Evolutionary conservation across 2,797 vertebrate species (phyloP).

Genomic region (Nyctibius grandis): DNA sequence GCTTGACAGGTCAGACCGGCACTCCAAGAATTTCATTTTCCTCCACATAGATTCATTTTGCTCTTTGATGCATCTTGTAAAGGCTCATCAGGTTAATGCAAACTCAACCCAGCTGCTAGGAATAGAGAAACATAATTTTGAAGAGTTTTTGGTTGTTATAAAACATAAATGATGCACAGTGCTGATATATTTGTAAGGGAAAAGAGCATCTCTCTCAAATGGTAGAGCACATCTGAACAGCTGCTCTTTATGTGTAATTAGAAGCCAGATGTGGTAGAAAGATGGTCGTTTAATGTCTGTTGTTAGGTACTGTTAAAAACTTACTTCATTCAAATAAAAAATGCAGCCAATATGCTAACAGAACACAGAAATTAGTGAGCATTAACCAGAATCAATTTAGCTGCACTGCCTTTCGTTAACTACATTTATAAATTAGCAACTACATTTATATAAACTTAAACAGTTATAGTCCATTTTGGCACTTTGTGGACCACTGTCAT

Average conservation of each 20-base stretch:
- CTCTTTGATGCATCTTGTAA: background rate
- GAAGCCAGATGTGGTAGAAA: slow-evolving; percentile 10
- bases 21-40: background rate
- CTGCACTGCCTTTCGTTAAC: background rate
- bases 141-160: background rate
- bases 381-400: background rate
- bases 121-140: background rate
- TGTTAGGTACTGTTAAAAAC: too few species aligned
- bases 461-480: background rate
- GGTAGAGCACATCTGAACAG: background rate
- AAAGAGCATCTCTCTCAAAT: background rate
- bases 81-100: background rate
- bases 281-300: background rate
- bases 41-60: background rate
- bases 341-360: background rate
- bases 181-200: background rate
- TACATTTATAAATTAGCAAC: background rate
- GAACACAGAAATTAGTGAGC: background rate
- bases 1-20: background rate
- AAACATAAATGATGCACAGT: background rate
- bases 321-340: background rate
- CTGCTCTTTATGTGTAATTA: background rate
- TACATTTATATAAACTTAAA: background rate
- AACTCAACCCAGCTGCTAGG: background rate
- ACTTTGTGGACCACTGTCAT: background rate